Evolutionary conservation across 1,140 invertebrate species (phyloP), one percentile per base, ranked within the genome.

Genomic region (Ceratoteleas bidentatus): DNA sequence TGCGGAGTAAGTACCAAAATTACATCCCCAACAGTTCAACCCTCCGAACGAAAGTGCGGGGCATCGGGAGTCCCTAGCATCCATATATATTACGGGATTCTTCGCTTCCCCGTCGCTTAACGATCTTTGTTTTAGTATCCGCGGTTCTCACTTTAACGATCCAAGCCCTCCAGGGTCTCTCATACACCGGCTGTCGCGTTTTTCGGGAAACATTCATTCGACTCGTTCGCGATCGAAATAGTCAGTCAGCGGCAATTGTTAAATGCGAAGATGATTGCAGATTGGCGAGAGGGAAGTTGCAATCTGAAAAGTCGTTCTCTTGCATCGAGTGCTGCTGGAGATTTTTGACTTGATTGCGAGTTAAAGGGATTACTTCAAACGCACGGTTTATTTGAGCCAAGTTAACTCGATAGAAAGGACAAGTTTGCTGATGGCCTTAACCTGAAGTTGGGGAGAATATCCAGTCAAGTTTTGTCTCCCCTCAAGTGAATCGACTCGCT

Each of bases 31-130:
- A 74, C 77, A 85, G 82, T 78, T 84, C 81, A 80, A 83, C 84
- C 83, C 86, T 85, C 79, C 52, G 81, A 83, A 87, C 81, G 85
- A 87, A 86, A 87, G 81, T 85, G 84, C 79, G 81, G 78, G 74
- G 84, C 66, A 76, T 69, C 57, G 54, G 76, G 66, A 81, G 76
- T 85, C 78, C 60, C 74, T 57, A 76, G 78, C 83, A 85, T 85
- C 84, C 87, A 87, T 88, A 87, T 87, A 88, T 86, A 88, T 87
- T 87, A 86, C 81, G 79, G 82, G 81, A 88, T 88, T 86, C 85
- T 86, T 85, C 83, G 79, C 83, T 83, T 84, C 84, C 79, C 74
- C 79, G 76, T 81, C 83, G 85, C 83, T 87, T 88, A 88, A 88
- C 85, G 87, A 87, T 87, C 87, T 87, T 86, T 87, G 86, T 88